Base-by-base conservation (phyloP, 1,140 invertebrate genomes). In the Steinernema khuongi region DNA sequence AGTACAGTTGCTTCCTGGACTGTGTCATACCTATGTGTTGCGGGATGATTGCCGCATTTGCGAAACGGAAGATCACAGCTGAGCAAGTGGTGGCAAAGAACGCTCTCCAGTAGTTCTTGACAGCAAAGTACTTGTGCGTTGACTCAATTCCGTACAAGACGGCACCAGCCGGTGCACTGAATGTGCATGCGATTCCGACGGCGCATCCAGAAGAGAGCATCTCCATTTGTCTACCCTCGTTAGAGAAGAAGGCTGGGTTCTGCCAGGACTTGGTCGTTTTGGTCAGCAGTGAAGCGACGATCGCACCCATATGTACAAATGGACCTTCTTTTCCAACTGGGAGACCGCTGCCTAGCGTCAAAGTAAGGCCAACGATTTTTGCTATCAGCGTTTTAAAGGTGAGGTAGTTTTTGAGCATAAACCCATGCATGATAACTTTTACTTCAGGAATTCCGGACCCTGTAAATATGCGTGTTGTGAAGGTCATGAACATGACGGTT, bases 71-170 rank as follows among this genome's bases (percentile, higher is more conserved):
- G 82, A 96, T 92, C 1, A 96, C 92, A 0, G 96, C 96, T 50
- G 94, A 94, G 86, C 94, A 97, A 0, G 97, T 95, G 4, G 96
- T 96, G 0, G 95, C 91, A 84, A 98, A 99, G 86, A 99, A 99
- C 0, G 94, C 94, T 72, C 96, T 88, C 96, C 96, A 99, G 85
- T 99, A 99, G 85, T 98, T 98, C 74, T 96, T 89, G 0, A 98
- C 94, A 1, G 96, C 95, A 87, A 99, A 99, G 85, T 97, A 99
- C 1, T 95, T 95, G 0, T 95, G 94, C 30, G 96, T 99, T 87
- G 97, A 96, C 89, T 99, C 96, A 78, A 99, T 98, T 81, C 94
- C 97, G 86, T 98, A 99, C 19, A 99, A 88, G 0, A 99, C 96
- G 50, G 80, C 82, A 75, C 81, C 81, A 75, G 79, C 79, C 1